Evolutionary conservation across 2,888 invertebrate genomes (phyloP).

Genomic region (Lobophora halterata): DNA sequence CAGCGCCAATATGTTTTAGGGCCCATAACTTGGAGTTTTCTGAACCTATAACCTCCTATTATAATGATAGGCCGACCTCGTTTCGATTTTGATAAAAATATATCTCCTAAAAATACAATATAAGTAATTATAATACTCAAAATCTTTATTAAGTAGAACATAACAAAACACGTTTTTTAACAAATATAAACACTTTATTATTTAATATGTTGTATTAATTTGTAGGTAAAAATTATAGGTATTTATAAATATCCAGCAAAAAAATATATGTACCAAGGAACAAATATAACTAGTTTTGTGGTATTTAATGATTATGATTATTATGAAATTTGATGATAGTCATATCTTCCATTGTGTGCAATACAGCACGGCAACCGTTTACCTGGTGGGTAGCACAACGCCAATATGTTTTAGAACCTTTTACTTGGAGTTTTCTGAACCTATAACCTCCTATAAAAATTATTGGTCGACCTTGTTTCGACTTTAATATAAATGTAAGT

Average conservation of each 20-base stretch:
- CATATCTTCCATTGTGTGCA: background rate
- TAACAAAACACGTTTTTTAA: too few species aligned
- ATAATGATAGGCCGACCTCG: constrained; percentile 6
- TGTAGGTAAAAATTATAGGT: too few species aligned
- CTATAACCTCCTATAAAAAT: background rate
- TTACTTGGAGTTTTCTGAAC: background rate
- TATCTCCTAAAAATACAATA: constrained; percentile 3
- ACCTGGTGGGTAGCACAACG: background rate
- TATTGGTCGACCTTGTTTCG: background rate
- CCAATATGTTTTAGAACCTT: background rate
- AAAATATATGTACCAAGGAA: too few species aligned
- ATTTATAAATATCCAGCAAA: too few species aligned
- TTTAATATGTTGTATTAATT: too few species aligned
- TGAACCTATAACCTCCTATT: constrained; percentile 10
- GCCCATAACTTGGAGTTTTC: constrained; percentile 3
- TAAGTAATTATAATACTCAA: background rate
- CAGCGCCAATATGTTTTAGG: constrained; percentile 19
- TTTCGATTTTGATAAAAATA: background rate
- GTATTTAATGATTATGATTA: too few species aligned
- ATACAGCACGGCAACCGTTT: background rate
- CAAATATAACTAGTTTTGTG: too few species aligned
- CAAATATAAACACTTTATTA: too few species aligned
- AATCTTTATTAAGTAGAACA: too few species aligned
- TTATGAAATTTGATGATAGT: background rate
- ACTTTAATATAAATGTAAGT: too few species aligned